Conservation (phyloP, 2,797 vertebrate genomes). For the Sebastes goodei region DNA sequence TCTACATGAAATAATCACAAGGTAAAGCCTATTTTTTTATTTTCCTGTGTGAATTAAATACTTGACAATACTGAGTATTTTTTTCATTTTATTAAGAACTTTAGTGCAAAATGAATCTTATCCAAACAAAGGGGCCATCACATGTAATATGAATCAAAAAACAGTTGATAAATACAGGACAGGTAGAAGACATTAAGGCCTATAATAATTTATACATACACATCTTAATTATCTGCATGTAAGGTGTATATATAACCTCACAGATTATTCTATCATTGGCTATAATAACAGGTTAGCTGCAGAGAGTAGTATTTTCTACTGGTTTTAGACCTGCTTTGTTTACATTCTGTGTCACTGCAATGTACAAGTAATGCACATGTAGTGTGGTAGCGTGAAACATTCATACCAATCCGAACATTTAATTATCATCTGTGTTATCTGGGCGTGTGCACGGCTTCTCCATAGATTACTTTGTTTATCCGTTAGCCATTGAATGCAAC, state of each 20-base stretch:
- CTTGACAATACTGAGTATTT: no score
- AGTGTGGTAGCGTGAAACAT: not conserved
- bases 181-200: not conserved
- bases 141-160: not conserved
- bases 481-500: not conserved
- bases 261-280: not conserved
- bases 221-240: no score
- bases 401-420: not conserved
- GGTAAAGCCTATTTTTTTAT: no score
- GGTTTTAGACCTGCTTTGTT: not conserved
- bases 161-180: not conserved
- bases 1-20: no score
- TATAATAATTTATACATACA: not conserved
- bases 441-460: not conserved
- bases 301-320: not conserved
- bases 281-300: not conserved
- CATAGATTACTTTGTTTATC: not conserved
- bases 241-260: not conserved
- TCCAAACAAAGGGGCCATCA: no score
- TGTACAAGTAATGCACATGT: not conserved
- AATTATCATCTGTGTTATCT: not conserved
- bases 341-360: not conserved
- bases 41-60: no score
- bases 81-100: accelerated
- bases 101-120: no score